Evolutionary conservation across 1,140 invertebrate species (phyloP).

Genomic region (Magallana gigas): DNA sequence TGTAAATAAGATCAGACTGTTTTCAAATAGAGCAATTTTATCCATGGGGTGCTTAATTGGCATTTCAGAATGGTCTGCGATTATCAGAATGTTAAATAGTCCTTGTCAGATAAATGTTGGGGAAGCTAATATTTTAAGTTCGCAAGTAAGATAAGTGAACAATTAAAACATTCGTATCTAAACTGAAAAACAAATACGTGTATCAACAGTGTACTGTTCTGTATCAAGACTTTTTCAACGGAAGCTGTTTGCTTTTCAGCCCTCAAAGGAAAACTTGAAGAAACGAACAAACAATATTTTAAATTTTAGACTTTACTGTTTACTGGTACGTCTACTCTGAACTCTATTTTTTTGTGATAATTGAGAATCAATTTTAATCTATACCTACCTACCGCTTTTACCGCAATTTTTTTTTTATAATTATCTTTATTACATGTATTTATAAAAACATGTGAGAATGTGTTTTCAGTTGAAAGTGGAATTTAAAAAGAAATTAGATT

Average conservation of each 20-base stretch:
- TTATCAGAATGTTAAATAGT: conserved; percentile 12
- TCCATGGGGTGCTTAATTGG: background rate
- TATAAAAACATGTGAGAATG: no score
- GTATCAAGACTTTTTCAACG: background rate
- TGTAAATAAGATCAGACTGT: no score
- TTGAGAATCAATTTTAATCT: background rate
- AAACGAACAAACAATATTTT: conserved; percentile 1
- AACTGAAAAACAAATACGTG: background rate
- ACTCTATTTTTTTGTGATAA: background rate
- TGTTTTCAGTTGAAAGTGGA: background rate
- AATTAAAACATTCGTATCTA: conserved; percentile 20
- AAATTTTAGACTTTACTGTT: background rate
- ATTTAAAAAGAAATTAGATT: background rate
- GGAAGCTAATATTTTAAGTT: conserved; percentile 14
- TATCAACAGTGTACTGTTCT: background rate
- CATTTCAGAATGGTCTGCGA: background rate
- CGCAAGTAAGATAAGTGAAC: conserved; percentile 5
- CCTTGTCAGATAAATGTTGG: background rate
- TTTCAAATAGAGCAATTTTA: no score
- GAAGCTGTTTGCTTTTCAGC: conserved; percentile 18
- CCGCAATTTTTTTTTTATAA: background rate
- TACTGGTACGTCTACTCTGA: background rate
- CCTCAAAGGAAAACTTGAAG: conserved; percentile 3
- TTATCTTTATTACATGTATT: background rate
- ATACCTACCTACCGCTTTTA: background rate